Conservation (phyloP, 1,140 invertebrate genomes). For the Amyelois transitella region DNA sequence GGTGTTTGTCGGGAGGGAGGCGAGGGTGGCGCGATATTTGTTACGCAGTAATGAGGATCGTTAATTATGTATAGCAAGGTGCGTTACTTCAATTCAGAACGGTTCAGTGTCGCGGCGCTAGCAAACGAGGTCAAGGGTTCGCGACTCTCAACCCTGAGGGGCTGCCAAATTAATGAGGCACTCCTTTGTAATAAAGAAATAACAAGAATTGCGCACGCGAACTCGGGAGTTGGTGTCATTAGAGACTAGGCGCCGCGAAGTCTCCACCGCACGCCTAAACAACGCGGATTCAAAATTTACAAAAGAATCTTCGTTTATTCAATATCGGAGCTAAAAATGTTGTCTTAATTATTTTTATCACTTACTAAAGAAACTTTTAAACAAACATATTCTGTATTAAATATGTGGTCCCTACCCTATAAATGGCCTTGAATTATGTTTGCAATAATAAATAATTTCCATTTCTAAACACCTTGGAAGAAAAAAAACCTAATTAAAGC, state of each 20-base stretch:
- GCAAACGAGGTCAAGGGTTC: constrained; percentile 70
- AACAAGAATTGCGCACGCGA: constrained; percentile 71
- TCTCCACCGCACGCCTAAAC: constrained; percentile 59
- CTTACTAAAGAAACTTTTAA: too few species aligned
- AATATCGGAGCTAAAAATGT: neutral
- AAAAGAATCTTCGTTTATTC: constrained; percentile 17
- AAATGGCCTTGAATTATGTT: too few species aligned
- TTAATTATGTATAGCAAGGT: constrained; percentile 72
- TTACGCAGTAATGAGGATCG: constrained; percentile 64
- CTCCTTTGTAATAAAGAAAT: constrained; percentile 75
- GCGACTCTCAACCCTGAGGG: constrained; percentile 66
- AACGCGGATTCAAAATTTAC: constrained; percentile 49
- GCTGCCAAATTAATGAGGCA: constrained; percentile 73
- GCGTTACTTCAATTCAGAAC: constrained; percentile 60
- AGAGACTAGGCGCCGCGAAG: constrained; percentile 52
- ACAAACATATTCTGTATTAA: too few species aligned
- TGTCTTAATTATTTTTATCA: too few species aligned
- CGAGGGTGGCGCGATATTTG: constrained; percentile 28
- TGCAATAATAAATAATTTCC: too few species aligned
- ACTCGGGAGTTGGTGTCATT: constrained; percentile 64
- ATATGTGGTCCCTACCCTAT: too few species aligned
- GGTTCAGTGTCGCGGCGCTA: constrained; percentile 57
- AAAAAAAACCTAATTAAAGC: neutral
- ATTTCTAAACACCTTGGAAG: neutral
- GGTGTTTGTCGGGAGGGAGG: neutral